phyloP scores from a whole-genome alignment of 2,888 invertebrate genomes.

The Pyrrhosoma nymphula region DNA sequence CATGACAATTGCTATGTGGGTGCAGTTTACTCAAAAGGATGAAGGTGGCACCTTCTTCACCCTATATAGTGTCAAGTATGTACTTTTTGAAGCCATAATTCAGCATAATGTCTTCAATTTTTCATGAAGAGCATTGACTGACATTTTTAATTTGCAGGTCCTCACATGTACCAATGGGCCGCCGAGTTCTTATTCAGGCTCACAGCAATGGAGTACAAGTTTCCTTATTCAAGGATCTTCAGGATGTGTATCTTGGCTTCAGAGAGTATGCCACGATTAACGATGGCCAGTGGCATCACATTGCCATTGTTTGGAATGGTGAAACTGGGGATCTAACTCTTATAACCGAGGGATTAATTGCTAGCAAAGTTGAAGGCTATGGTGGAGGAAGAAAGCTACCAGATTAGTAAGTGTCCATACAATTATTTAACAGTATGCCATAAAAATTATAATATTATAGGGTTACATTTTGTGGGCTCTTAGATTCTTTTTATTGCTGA shows the following conservation, averaged over 20 bases:
- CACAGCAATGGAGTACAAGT: conserved; percentile 96
- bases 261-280: conserved; percentile 95
- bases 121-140: background rate
- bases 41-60: conserved; percentile 97
- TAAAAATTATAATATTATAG: background rate
- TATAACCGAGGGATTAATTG: conserved; percentile 97
- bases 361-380: conserved; percentile 94
- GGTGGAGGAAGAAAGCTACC: conserved; percentile 90
- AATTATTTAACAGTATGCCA: background rate
- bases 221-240: conserved; percentile 91
- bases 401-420: conserved; percentile 84
- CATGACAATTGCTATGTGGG: conserved; percentile 96
- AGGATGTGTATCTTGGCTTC: conserved; percentile 94
- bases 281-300: conserved; percentile 98
- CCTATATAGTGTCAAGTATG: conserved; percentile 91
- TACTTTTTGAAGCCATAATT: conserved; percentile 70
- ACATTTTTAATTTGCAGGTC: conserved; percentile 80
- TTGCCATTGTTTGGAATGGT: conserved; percentile 97
- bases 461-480: background rate
- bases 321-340: conserved; percentile 91
- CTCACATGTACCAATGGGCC: conserved; percentile 87
- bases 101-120: background rate
- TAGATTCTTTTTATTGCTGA: background rate
- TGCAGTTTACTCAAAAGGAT: conserved; percentile 94
- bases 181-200: conserved; percentile 92